Base-by-base conservation (phyloP, 2,888 invertebrate genomes). In the Aquatica leii region DNA sequence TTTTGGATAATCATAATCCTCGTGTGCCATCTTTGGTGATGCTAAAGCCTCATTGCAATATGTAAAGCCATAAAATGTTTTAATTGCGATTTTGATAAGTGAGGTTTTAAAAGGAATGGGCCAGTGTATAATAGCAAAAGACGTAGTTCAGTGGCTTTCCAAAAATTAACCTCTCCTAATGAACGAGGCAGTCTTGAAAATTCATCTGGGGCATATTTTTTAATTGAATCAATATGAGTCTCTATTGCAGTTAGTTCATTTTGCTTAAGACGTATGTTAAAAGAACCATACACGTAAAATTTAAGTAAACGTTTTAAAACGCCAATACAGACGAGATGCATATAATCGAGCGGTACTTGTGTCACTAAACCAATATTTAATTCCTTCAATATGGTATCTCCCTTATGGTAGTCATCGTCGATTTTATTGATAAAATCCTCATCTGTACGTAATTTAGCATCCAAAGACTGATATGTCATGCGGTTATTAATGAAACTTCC, bases 251-350 rank as follows among this genome's bases (percentile, higher is more conserved):
- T n/a, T n/a, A n/a, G n/a, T n/a, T n/a, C n/a, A n/a, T n/a, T n/a
- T n/a, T n/a, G n/a, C n/a, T n/a, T n/a, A n/a, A n/a, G n/a, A n/a
- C n/a, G n/a, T n/a, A n/a, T n/a, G n/a, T n/a, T n/a, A n/a, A n/a
- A n/a, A n/a, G n/a, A n/a, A n/a, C n/a, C n/a, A n/a, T n/a, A n/a
- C n/a, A n/a, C n/a, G n/a, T n/a, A n/a, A n/a, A n/a, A n/a, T n/a
- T n/a, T n/a, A n/a, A n/a, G n/a, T n/a, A n/a, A n/a, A n/a, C n/a
- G n/a, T 59, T 67, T 51, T 60, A 69, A 66, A 15, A 73, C 62
- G 0, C 73, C 71, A 20, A 71, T 51, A 55, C 67, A 73, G 6
- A 70, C 62, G 53, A 59, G 61, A 56, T 73, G 73, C 71, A 70
- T 71, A 57, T 69, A 71, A 58, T 72, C 71, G 1, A 69, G 4